A percentile compares a stretch with the other conserved stretches of the same genome.
Conservation (phyloP, 2,797 vertebrate genomes). For the Natrix natrix region DNA sequence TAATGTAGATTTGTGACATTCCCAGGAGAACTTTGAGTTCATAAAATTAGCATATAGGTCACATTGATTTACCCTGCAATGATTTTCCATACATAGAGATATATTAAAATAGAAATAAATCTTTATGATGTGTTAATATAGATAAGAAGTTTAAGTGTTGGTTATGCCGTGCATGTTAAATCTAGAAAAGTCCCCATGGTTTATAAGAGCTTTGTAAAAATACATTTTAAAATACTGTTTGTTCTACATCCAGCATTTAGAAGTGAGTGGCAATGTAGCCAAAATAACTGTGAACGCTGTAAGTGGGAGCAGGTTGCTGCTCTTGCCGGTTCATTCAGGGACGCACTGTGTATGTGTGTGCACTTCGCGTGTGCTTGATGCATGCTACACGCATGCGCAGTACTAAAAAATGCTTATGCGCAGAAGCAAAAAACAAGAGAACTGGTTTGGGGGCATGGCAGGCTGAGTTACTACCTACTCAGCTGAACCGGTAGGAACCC, state of each 20-base stretch:
- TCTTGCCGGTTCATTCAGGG: too few relatives aligned
- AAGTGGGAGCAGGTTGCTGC: neutral
- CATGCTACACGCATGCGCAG: too few relatives aligned
- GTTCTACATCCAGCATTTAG: neutral
- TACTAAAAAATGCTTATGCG: too few relatives aligned
- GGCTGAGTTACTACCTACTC: too few relatives aligned
- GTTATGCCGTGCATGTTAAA: conserved; percentile 14
- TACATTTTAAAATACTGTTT: neutral
- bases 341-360: too few relatives aligned
- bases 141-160: conserved; percentile 40
- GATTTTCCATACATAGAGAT: neutral
- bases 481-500: too few relatives aligned
- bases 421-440: too few relatives aligned
- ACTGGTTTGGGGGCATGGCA: too few relatives aligned
- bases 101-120: conserved; percentile 27
- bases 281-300: neutral
- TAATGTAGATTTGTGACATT: conserved; percentile 42
- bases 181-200: neutral
- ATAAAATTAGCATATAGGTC: conserved; percentile 23
- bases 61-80: conserved; percentile 20
- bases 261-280: neutral
- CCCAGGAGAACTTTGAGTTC: conserved; percentile 32
- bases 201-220: neutral
- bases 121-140: conserved; percentile 34
- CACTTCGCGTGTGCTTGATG: too few relatives aligned